Percentiles rank a stretch among this genome's conserved stretches.
These are phyloP conservation scores for Rhingia campestris DNA, from an alignment of 2,888 invertebrate species.

Conservation along the genomic window DNA sequence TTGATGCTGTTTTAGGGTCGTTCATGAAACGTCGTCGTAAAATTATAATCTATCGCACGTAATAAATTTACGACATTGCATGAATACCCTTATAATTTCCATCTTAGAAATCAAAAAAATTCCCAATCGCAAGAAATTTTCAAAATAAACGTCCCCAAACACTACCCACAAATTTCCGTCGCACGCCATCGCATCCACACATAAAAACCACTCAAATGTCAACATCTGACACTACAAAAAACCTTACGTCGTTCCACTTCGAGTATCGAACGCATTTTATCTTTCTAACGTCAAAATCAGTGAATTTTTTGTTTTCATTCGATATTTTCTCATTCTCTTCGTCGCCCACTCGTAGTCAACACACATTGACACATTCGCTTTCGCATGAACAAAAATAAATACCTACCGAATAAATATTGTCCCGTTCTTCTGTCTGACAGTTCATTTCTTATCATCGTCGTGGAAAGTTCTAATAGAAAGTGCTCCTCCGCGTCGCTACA, in stretches of 20 bases:
- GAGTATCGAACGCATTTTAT: constrained; percentile 51
- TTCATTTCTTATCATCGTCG: constrained; percentile 51
- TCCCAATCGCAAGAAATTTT: background rate
- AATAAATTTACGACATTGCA: no score
- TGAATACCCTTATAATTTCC: no score
- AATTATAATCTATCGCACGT: no score
- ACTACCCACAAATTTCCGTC: background rate
- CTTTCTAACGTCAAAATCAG: constrained; percentile 34
- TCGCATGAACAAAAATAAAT: constrained; percentile 10
- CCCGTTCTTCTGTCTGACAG: constrained; percentile 25
- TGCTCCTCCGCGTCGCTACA: background rate
- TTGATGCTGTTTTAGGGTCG: no score
- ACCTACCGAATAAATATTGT: constrained; percentile 6
- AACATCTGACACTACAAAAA: background rate
- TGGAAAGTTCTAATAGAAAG: constrained; percentile 33
- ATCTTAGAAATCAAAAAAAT: no score
- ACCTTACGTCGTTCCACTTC: constrained; percentile 48
- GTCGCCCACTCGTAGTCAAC: background rate
- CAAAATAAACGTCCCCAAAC: background rate
- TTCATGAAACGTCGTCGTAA: no score
- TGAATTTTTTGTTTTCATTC: constrained; percentile 50
- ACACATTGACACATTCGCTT: constrained; percentile 2
- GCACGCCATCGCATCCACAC: background rate
- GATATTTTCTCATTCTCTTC: constrained; percentile 12
- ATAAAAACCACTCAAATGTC: constrained; percentile 31